phyloP scores from a whole-genome alignment of 2,797 vertebrate species.

The Phataginus tricuspis region DNA sequence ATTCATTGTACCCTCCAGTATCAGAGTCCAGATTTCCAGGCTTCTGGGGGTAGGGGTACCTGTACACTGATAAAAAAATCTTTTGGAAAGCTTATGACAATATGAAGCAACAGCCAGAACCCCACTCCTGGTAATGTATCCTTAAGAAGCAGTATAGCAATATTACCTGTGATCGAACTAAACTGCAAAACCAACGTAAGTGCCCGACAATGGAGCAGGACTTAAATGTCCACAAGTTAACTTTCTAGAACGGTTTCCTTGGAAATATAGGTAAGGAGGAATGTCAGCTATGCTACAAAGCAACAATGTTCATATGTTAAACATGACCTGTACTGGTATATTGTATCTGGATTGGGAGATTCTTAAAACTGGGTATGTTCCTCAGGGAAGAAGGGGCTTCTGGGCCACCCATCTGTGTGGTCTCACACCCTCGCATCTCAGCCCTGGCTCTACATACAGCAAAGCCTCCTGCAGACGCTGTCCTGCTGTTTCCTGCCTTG shows the following conservation, averaged over 20 bases:
- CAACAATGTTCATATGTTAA: background rate
- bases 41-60: background rate
- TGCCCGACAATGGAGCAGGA: background rate
- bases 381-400: background rate
- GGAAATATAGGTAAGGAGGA: background rate
- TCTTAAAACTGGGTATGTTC: background rate
- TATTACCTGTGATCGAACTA: background rate
- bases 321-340: background rate
- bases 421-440: background rate
- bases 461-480: background rate
- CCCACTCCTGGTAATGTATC: background rate
- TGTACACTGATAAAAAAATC: background rate
- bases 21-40: background rate
- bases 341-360: background rate
- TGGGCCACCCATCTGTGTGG: background rate
- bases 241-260: background rate
- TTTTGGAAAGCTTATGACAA: constrained; percentile 20
- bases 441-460: background rate
- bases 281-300: background rate
- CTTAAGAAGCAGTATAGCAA: background rate
- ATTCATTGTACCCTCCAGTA: background rate
- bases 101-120: background rate
- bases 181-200: background rate
- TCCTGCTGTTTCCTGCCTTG: background rate
- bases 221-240: background rate